Conservation (phyloP, 1,140 invertebrate species). For the Heliconius congener region DNA sequence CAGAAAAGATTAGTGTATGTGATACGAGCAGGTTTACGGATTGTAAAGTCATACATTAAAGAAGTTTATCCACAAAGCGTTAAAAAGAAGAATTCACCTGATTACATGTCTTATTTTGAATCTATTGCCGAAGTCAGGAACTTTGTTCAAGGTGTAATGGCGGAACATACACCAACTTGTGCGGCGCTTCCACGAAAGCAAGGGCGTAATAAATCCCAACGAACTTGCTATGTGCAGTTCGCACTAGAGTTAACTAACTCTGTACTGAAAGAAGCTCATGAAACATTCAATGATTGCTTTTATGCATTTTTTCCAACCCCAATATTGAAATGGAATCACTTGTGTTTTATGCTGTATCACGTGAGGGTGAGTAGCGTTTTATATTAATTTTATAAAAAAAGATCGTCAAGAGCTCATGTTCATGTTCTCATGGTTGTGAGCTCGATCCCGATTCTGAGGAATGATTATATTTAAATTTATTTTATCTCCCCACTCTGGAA, state of each 20-base stretch:
- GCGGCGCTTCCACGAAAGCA: slow-evolving; percentile 61
- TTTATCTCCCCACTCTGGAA: too few relatives aligned
- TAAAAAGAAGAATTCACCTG: slow-evolving; percentile 84
- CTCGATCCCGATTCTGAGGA: too few relatives aligned
- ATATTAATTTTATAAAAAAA: too few relatives aligned
- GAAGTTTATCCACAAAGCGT: slow-evolving; percentile 92
- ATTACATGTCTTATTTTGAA: slow-evolving; percentile 90
- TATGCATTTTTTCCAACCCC: slow-evolving; percentile 98
- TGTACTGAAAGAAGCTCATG: slow-evolving; percentile 94
- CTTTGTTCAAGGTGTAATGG: slow-evolving; percentile 91
- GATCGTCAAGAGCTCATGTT: too few relatives aligned
- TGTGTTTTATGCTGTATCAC: slow-evolving; percentile 92
- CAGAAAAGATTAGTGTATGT: slow-evolving; percentile 94
- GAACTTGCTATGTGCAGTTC: slow-evolving; percentile 64
- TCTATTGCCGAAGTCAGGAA: slow-evolving; percentile 92
- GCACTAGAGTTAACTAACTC: slow-evolving; percentile 84
- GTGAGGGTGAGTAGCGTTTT: slow-evolving; percentile 84
- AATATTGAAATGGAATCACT: slow-evolving; percentile 94
- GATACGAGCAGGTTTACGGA: slow-evolving; percentile 89
- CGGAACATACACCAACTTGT: slow-evolving; percentile 85
- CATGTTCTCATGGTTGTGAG: too few relatives aligned
- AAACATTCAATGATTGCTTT: slow-evolving; percentile 95
- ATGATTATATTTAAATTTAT: too few relatives aligned
- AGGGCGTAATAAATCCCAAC: slow-evolving; percentile 52
- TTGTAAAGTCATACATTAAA: slow-evolving; percentile 92